Percentiles rank a stretch among this genome's conserved stretches.
Evolutionary conservation across 2,888 invertebrate species (phyloP).

Genomic region (Holacanthella duospinosa): DNA sequence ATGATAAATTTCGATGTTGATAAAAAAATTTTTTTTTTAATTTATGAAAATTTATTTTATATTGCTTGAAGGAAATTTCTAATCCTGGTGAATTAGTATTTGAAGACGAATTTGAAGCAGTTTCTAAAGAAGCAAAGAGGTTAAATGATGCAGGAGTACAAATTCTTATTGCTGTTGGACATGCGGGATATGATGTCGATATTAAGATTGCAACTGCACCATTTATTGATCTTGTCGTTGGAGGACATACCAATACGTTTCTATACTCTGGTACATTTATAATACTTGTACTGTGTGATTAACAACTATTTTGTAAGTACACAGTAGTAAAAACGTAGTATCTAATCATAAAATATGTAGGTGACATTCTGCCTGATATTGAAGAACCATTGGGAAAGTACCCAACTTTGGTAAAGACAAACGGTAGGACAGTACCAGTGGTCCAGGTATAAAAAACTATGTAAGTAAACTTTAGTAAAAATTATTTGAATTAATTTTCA

Average conservation of each 20-base stretch:
- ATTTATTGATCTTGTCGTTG: constrained; percentile 73
- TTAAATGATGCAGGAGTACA: constrained; percentile 57
- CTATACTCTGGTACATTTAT: constrained; percentile 60
- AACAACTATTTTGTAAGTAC: not conserved
- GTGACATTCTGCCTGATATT: constrained; percentile 49
- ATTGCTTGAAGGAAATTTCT: constrained; percentile 36
- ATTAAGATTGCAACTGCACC: constrained; percentile 63
- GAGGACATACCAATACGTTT: constrained; percentile 85
- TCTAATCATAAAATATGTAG: constrained; percentile 33
- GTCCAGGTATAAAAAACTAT: constrained; percentile 43
- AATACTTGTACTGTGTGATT: too few relatives aligned
- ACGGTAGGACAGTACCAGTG: constrained; percentile 62
- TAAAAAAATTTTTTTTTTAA: too few relatives aligned
- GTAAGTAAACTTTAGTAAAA: not conserved
- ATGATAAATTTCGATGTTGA: too few relatives aligned
- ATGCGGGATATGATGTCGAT: constrained; percentile 71
- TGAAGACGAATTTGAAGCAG: constrained; percentile 57
- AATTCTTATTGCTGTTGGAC: constrained; percentile 77
- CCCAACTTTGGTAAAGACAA: constrained; percentile 57
- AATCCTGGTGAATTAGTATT: constrained; percentile 49
- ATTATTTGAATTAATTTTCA: not conserved
- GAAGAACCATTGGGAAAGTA: constrained; percentile 65
- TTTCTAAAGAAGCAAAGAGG: constrained; percentile 54
- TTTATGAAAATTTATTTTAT: too few relatives aligned
- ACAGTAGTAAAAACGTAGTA: not conserved